phyloP scores from a whole-genome alignment of 2,888 invertebrate species.

The Ornithoptera priamus region DNA sequence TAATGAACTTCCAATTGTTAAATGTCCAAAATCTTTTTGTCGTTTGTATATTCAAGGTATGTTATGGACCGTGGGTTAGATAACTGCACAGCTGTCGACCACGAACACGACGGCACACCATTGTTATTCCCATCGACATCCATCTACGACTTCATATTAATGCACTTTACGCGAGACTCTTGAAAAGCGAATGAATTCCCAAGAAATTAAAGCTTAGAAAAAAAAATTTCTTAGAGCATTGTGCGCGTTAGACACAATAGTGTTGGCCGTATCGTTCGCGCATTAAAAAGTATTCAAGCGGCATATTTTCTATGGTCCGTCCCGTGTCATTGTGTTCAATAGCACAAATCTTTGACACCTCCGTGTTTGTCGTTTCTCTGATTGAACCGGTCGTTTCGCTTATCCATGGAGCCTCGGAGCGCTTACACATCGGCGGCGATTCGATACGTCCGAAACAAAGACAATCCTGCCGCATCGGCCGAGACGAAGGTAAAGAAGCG shows the following conservation, averaged over 20 bases:
- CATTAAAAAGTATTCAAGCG: constrained; percentile 80
- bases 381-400: constrained; percentile 35
- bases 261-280: constrained; percentile 77
- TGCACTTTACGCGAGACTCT: constrained; percentile 74
- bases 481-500: constrained; percentile 62
- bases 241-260: constrained; percentile 63
- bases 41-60: constrained; percentile 66
- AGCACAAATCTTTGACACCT: constrained; percentile 70
- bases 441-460: constrained; percentile 15
- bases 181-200: constrained; percentile 68
- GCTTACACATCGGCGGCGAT: constrained; percentile 12
- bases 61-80: constrained; percentile 55
- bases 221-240: constrained; percentile 61
- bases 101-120: constrained; percentile 63
- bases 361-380: constrained; percentile 59
- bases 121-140: constrained; percentile 49
- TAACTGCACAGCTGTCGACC: constrained; percentile 73
- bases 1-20: constrained; percentile 68
- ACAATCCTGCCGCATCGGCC: constrained; percentile 42
- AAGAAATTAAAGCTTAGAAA: constrained; percentile 62
- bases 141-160: constrained; percentile 78
- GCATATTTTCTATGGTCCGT: constrained; percentile 68
- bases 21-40: constrained; percentile 67
- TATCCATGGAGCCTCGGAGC: constrained; percentile 5
- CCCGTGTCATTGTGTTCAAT: constrained; percentile 59